These are phyloP conservation scores for Lagodon rhomboides DNA, from an alignment of 2,797 vertebrate genomes.

Conservation along the genomic window DNA sequence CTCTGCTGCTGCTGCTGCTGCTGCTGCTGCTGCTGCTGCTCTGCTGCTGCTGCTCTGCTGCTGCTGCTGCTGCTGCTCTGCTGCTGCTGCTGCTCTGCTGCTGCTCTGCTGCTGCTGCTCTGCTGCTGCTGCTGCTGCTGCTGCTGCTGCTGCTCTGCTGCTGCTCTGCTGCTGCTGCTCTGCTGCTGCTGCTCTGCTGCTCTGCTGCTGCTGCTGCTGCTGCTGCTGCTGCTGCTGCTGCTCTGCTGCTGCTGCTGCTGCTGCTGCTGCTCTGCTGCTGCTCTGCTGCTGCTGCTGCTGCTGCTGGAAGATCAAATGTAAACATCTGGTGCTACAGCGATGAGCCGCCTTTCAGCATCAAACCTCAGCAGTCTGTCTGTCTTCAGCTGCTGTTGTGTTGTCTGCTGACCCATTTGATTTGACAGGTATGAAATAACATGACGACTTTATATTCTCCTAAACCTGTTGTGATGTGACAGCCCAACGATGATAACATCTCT, in stretches of 20 bases:
- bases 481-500: background rate
- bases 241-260: slow-evolving; percentile 47
- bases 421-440: slow-evolving; percentile 53
- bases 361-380: slow-evolving; percentile 23
- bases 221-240: too few species aligned
- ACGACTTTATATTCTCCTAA: slow-evolving; percentile 41
- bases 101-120: too few species aligned
- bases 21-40: too few species aligned
- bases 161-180: slow-evolving; percentile 55
- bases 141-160: slow-evolving; percentile 47
- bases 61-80: slow-evolving; percentile 46
- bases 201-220: slow-evolving; percentile 45
- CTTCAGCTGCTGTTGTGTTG: slow-evolving; percentile 39
- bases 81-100: slow-evolving; percentile 40
- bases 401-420: slow-evolving; percentile 35
- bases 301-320: slow-evolving; percentile 67
- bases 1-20: slow-evolving; percentile 47
- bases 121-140: slow-evolving; percentile 45
- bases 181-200: slow-evolving; percentile 35
- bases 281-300: slow-evolving; percentile 44
- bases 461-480: slow-evolving; percentile 34
- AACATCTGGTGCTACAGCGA: slow-evolving; percentile 55
- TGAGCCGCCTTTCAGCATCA: slow-evolving; percentile 45
- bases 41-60: too few species aligned
- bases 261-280: slow-evolving; percentile 45